Evolutionary conservation across 2,888 invertebrate species (phyloP), one percentile per base, ranked within the genome.

Genomic region (Cheilosia variabilis): DNA sequence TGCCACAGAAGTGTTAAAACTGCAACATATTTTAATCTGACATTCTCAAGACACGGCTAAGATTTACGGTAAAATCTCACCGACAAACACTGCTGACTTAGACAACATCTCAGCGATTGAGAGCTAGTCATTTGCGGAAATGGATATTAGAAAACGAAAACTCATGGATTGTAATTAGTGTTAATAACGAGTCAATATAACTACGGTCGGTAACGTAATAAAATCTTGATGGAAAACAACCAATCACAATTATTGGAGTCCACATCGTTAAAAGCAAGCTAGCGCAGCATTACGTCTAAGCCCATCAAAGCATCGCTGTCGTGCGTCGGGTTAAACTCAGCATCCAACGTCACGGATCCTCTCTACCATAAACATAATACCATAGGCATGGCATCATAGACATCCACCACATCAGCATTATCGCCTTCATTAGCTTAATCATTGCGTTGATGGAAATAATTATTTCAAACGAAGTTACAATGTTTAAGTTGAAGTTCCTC

Each of bases 401-500:
- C 66, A 34, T 37, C 37, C 37, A 37, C 37, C 37, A 37, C 37
- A 37, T 66, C 53, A 52, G 60, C 27, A 73, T 83, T 83, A 83
- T 83, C 73, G 50, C 79, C 79, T 84, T 80, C 84, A 84, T 84
- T 84, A 84, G 80, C 80, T 65, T 80, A 80, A 80, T 84, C 75
- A 80, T 75, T 71, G 68, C 73, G 73, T 75, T 84, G 69, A 80
- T 84, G 80, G 53, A 75, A 80, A 69, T 80, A 84, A 83, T 83
- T 79, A 79, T 63, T 73, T 19, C 72, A 50, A 66, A 79, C 62
- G 68, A 79, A 57, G 62, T 41, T 73, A 79, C 83, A 83, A 79
- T 68, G 78, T 83, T 83, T 22, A 27, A 53, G 62, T 57, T 63
- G 58, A 27, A 53, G 68, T 57, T 63, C 58, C 66, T 72, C 66